Conservation (phyloP, 2,888 invertebrate species). For the Escarpia spicata region DNA sequence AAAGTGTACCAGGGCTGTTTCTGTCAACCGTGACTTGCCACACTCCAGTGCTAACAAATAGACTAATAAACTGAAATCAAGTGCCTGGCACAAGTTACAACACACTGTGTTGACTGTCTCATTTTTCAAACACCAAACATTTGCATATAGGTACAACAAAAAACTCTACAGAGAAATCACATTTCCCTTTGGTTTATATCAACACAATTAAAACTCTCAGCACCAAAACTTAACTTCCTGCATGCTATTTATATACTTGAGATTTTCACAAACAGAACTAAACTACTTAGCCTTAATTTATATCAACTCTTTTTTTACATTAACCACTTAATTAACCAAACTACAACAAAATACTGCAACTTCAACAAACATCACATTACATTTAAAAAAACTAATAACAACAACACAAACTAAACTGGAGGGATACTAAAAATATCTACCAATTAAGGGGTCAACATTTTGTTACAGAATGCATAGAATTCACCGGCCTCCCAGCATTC, state of each 20-base stretch:
- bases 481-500: neutral
- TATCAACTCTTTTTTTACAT: neutral
- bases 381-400: neutral
- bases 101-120: neutral
- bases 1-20: neutral
- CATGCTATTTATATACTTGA: too few relatives aligned
- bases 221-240: neutral
- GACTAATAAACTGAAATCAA: neutral
- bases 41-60: neutral
- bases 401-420: too few relatives aligned
- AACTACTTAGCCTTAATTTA: neutral
- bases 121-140: neutral
- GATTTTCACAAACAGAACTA: too few relatives aligned
- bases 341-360: neutral
- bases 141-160: too few relatives aligned
- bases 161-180: neutral
- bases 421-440: neutral
- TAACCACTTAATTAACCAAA: neutral
- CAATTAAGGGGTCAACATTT: neutral
- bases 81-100: neutral
- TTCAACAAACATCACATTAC: neutral
- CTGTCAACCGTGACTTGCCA: neutral
- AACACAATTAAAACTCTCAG: neutral
- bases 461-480: neutral
- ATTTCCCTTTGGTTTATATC: neutral